phyloP scores from a whole-genome alignment of 2,113 vertebrate genomes.

The Sarotherodon lohbergeri region DNA sequence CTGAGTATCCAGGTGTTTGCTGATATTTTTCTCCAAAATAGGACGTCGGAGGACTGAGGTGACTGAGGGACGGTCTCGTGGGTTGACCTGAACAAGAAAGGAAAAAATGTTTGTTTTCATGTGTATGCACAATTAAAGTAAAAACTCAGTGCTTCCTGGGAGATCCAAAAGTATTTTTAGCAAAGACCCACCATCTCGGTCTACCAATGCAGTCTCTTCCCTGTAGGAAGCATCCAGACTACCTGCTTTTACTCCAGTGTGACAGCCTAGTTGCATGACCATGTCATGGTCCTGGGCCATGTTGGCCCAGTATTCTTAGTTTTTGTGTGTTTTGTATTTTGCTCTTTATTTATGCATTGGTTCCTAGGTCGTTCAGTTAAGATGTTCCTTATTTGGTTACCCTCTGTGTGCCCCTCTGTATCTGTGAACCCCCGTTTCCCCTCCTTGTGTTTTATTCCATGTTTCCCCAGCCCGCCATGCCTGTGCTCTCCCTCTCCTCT shows the following conservation, averaged over 20 bases:
- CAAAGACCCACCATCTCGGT: accelerated
- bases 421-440: too few species aligned
- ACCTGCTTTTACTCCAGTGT: not conserved
- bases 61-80: conserved; percentile 82
- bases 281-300: not conserved
- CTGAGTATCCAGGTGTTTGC: conserved; percentile 72
- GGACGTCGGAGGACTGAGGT: conserved; percentile 78
- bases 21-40: conserved; percentile 76
- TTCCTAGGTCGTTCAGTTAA: too few species aligned
- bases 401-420: too few species aligned
- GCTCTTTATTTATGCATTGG: too few species aligned
- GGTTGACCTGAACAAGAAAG: conserved; percentile 72
- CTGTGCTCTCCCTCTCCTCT: too few species aligned
- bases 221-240: not conserved
- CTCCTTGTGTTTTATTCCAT: too few species aligned
- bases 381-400: too few species aligned
- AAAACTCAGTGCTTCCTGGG: not conserved
- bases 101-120: not conserved
- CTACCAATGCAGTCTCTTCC: not conserved
- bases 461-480: too few species aligned
- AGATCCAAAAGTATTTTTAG: not conserved
- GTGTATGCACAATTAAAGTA: not conserved
- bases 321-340: too few species aligned
- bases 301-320: too few species aligned
- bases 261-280: not conserved